These are phyloP conservation scores for Volucella zonaria DNA, from an alignment of 2,888 invertebrate genomes.

Conservation along the genomic window DNA sequence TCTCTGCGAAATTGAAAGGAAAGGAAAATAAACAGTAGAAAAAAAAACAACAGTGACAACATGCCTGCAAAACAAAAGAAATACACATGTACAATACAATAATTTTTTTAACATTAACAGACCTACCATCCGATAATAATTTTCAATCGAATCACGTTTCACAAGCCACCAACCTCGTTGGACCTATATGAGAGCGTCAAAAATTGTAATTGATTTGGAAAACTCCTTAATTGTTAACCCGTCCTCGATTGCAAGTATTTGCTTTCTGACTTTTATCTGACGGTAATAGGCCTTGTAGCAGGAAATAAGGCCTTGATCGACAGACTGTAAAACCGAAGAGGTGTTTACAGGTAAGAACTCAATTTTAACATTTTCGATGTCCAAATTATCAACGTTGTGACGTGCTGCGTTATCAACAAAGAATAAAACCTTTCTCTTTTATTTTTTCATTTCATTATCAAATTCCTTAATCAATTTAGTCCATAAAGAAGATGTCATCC, in stretches of 20 bases:
- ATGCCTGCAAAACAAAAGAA: no score
- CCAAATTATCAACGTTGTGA: background rate
- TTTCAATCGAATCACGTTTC: slow-evolving; percentile 9
- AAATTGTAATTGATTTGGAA: slow-evolving; percentile 20
- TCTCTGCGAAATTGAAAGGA: no score
- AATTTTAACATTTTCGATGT: slow-evolving; percentile 5
- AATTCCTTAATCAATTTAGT: background rate
- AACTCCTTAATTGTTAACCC: slow-evolving; percentile 12
- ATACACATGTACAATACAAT: no score
- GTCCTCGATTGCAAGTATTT: background rate
- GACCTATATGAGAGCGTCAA: background rate
- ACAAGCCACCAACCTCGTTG: slow-evolving; percentile 30
- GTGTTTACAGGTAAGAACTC: slow-evolving; percentile 23
- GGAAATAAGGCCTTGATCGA: background rate
- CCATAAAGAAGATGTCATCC: slow-evolving; percentile 2
- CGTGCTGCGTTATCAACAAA: background rate
- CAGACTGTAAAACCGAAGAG: slow-evolving; percentile 9
- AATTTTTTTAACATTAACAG: background rate
- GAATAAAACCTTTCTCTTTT: background rate
- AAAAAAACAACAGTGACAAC: no score
- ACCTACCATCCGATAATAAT: slow-evolving; percentile 18
- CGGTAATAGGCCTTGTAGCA: background rate
- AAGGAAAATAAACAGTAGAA: no score
- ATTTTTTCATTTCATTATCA: no score
- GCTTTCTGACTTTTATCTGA: background rate